Percentiles rank a stretch among this genome's conserved stretches.
These are phyloP conservation scores for Brenthis daphne DNA, from an alignment of 2,888 invertebrate species.

Conservation along the genomic window DNA sequence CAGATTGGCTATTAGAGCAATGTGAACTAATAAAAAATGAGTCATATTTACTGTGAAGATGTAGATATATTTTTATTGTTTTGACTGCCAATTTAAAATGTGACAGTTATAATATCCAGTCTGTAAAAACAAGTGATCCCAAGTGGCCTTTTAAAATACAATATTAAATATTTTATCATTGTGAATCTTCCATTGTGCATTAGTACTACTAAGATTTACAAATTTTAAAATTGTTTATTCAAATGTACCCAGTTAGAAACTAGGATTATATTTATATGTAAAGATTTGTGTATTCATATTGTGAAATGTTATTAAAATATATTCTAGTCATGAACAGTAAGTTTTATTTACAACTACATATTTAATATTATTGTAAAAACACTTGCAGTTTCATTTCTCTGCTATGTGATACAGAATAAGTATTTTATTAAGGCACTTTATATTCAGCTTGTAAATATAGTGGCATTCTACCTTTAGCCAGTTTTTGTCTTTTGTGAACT, in stretches of 20 bases:
- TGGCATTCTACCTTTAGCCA: no score
- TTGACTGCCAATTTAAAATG: constrained; percentile 4
- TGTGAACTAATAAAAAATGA: not conserved
- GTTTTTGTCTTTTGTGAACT: no score
- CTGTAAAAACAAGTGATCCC: constrained; percentile 56
- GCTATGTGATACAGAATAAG: no score
- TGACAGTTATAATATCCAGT: constrained; percentile 11
- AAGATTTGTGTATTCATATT: constrained; percentile 22
- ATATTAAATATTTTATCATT: constrained; percentile 51
- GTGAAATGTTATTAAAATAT: constrained; percentile 30
- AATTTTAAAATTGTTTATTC: constrained; percentile 32
- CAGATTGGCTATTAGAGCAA: constrained; percentile 6
- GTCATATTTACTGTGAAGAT: not conserved
- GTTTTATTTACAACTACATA: constrained; percentile 2
- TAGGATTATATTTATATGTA: constrained; percentile 15
- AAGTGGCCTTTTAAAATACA: constrained; percentile 67
- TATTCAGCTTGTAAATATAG: no score
- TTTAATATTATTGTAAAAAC: constrained; percentile 51
- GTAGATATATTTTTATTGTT: not conserved
- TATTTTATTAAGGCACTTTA: no score
- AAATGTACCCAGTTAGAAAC: constrained; percentile 23
- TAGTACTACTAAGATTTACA: constrained; percentile 48
- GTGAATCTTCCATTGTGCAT: constrained; percentile 65
- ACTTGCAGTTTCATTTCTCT: no score
- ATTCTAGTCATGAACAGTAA: constrained; percentile 41